Evolutionary conservation across 2,113 vertebrate species (phyloP).

Genomic region (Nematolebias whitei): DNA sequence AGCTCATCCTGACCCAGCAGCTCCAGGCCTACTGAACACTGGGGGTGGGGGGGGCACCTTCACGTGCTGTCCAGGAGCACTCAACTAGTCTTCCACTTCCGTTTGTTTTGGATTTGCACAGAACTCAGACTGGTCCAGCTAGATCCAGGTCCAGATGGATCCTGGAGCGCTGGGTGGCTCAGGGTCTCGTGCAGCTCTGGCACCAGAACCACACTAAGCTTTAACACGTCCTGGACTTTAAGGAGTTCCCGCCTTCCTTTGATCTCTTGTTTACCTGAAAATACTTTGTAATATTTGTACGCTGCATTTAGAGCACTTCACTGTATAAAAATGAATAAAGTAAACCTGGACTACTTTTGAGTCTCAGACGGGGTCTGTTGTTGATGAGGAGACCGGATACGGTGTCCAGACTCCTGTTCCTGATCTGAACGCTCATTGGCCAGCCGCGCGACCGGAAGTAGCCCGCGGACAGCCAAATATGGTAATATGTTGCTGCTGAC

Average conservation of each 20-base stretch:
- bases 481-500: no score
- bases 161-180: not conserved
- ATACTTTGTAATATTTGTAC: slow-evolving; percentile 78
- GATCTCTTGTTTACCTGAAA: no score
- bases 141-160: slow-evolving; percentile 19
- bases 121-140: no score
- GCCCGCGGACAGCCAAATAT: no score
- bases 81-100: slow-evolving; percentile 3
- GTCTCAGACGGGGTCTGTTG: slow-evolving; percentile 32
- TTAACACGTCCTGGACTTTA: slow-evolving; percentile 55
- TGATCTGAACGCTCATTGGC: no score
- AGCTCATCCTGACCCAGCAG: slow-evolving; percentile 97
- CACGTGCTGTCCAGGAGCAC: slow-evolving; percentile 29
- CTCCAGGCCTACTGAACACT: slow-evolving; percentile 90
- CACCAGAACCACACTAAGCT: slow-evolving; percentile 65
- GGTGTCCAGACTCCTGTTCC: no score
- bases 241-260: no score
- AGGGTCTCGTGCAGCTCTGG: slow-evolving; percentile 52
- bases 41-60: slow-evolving; percentile 58
- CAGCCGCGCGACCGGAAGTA: no score
- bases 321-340: slow-evolving; percentile 72
- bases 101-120: not conserved
- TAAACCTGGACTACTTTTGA: not conserved
- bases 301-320: slow-evolving; percentile 76
- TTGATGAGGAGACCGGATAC: slow-evolving; percentile 47